Conservation (phyloP, 2,113 vertebrate species). For the Aldabrachelys gigantea region DNA sequence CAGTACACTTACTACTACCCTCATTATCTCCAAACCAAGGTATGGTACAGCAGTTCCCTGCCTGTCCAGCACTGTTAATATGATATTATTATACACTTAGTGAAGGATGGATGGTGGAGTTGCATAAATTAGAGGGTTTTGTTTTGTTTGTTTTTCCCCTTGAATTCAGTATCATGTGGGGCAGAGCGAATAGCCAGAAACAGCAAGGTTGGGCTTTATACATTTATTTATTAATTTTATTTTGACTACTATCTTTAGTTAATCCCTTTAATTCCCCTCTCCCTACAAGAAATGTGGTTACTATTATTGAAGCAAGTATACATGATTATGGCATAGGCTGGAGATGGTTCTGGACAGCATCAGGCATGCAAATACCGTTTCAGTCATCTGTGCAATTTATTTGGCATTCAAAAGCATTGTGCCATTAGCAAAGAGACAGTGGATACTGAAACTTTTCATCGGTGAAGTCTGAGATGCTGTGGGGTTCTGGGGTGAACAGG, state of each 20-base stretch:
- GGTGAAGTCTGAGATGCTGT: slow-evolving; percentile 42
- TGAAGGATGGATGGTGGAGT: slow-evolving; percentile 63
- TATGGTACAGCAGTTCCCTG: slow-evolving; percentile 76
- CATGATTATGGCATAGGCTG: slow-evolving; percentile 44
- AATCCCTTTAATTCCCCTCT: slow-evolving; percentile 76
- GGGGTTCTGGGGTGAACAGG: slow-evolving; percentile 1
- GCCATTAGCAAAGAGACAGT: slow-evolving; percentile 10
- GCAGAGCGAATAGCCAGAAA: slow-evolving; percentile 21
- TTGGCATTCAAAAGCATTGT: neutral
- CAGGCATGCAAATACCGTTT: neutral
- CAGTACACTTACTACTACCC: slow-evolving; percentile 99
- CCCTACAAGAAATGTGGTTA: slow-evolving; percentile 12
- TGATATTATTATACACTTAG: slow-evolving; percentile 61
- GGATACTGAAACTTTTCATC: slow-evolving; percentile 74
- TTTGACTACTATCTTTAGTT: slow-evolving; percentile 51
- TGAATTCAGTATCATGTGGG: slow-evolving; percentile 48
- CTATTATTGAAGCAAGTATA: slow-evolving; percentile 13
- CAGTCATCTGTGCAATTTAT: neutral
- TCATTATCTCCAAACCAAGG: slow-evolving; percentile 98
- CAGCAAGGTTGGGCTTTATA: slow-evolving; percentile 44
- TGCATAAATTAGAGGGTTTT: slow-evolving; percentile 21
- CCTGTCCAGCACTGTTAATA: slow-evolving; percentile 21
- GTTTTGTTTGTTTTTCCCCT: neutral
- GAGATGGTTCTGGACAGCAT: slow-evolving; percentile 36
- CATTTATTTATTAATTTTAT: neutral